Evolutionary conservation across 2,888 invertebrate species (phyloP).

Genomic region (Trissolcus japonicus): DNA sequence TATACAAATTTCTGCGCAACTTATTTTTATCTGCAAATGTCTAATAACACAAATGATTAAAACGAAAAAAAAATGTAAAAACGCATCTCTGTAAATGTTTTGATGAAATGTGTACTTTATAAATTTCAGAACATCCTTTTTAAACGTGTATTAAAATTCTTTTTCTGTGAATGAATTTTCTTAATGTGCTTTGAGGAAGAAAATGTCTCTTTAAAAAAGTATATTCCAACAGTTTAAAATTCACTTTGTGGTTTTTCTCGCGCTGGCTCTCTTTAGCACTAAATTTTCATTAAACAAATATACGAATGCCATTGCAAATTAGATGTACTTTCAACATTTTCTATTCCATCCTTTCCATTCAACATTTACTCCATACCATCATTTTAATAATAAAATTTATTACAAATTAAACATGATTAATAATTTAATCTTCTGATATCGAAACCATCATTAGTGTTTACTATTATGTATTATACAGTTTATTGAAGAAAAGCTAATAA

Average conservation of each 20-base stretch:
- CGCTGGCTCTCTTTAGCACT: conserved; percentile 17
- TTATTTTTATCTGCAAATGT: neutral
- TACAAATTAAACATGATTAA: neutral
- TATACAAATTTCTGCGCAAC: too few relatives aligned
- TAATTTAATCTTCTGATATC: neutral
- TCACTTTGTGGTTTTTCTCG: conserved; percentile 36
- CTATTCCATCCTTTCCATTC: neutral
- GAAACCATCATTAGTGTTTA: neutral
- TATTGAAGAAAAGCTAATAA: too few relatives aligned
- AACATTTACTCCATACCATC: neutral
- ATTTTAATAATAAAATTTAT: too few relatives aligned
- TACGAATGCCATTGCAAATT: conserved; percentile 11
- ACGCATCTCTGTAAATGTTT: neutral
- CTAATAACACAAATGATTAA: neutral
- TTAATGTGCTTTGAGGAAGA: conserved; percentile 18
- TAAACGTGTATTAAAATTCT: neutral
- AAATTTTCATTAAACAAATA: conserved; percentile 29
- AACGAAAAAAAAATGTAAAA: neutral
- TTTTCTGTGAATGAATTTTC: conserved; percentile 16
- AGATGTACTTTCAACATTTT: conserved; percentile 7
- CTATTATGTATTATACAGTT: neutral
- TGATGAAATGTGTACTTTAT: neutral
- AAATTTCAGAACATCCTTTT: neutral
- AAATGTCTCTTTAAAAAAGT: conserved; percentile 41
- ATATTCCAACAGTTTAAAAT: conserved; percentile 25